Base-by-base conservation (phyloP, 2,888 invertebrate species). In the Synergus gifuensis region DNA sequence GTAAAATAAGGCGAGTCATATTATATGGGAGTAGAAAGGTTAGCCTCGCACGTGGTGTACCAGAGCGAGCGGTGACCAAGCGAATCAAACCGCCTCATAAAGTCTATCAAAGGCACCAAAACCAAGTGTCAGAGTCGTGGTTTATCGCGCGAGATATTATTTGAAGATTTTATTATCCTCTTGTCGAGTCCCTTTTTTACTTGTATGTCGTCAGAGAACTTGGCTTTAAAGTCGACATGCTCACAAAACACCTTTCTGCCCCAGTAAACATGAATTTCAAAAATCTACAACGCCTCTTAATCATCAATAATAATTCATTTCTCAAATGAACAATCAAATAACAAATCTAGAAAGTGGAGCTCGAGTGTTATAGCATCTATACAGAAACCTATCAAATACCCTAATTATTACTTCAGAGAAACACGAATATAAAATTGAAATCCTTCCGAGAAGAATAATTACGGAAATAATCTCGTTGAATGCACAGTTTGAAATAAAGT, bases 91-190 rank as follows among this genome's bases (percentile, higher is more conserved):
- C 78, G 82, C 79, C 86, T 88, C 89, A 86, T 90, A 88, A 89
- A 89, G 83, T 86, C 85, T 88, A 88, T 89, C 89, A 87, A 87
- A 87, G 87, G 85, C 83, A 83, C 84, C 83, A 79, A 78, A 83
- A 76, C 66, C 76, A 78, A 67, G 81, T 76, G 79, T 63, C 79
- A 66, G 81, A 80, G 67, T 60, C 78, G 62, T 69, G 78, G 83
- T 88, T 87, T 87, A 88, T 89, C 86, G 87, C 87, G 86, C 85
- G 87, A 85, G 86, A 89, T 90, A 89, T 89, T 89, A 89, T 90
- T 89, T 86, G 86, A 87, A 85, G 87, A 88, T 87, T 89, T 90
- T 89, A 90, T 89, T 83, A 86, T 88, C 87, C 49, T 73, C 69
- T 11, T 14, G 46, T 28, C 49, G 14, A n/a, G n/a, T 18, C 66